Conservation (phyloP, 2,888 invertebrate genomes). For the Tenthredo notha region DNA sequence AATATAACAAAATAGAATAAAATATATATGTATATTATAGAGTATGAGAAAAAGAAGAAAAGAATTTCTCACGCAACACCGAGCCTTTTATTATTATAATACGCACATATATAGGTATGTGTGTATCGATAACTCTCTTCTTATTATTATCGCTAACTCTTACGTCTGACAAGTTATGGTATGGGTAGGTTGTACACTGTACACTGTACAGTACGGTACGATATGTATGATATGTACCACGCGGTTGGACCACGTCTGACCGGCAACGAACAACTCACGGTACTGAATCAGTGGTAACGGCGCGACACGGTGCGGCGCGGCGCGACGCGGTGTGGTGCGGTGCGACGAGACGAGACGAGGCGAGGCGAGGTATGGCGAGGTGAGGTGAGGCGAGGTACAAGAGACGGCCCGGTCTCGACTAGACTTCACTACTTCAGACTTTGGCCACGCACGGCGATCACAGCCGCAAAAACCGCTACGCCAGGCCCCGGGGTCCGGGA, state of each 20-base stretch:
- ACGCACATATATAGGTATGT: not conserved
- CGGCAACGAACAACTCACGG: slow-evolving; percentile 11
- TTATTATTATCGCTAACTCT: not conserved
- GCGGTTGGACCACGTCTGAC: not conserved
- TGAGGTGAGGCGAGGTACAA: slow-evolving; percentile 81
- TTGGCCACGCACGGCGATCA: slow-evolving; percentile 75
- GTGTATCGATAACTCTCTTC: not conserved
- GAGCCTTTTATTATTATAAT: too few species aligned
- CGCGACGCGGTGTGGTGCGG: not conserved
- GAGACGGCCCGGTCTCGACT: slow-evolving; percentile 81
- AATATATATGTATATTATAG: too few species aligned
- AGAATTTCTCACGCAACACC: too few species aligned
- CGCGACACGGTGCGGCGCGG: not conserved
- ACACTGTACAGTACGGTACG: not conserved
- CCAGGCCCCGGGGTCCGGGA: slow-evolving; percentile 34
- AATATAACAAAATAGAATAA: too few species aligned
- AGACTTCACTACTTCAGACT: slow-evolving; percentile 77
- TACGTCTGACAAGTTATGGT: not conserved
- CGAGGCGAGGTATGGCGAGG: slow-evolving; percentile 74
- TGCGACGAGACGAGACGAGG: slow-evolving; percentile 69
- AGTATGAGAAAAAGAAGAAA: too few species aligned
- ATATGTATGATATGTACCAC: not conserved
- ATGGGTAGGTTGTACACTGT: not conserved
- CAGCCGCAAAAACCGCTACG: slow-evolving; percentile 64
- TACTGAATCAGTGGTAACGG: slow-evolving; percentile 35